phyloP scores from a whole-genome alignment of 2,797 vertebrate species.

The Anabacerthia variegaticeps region DNA sequence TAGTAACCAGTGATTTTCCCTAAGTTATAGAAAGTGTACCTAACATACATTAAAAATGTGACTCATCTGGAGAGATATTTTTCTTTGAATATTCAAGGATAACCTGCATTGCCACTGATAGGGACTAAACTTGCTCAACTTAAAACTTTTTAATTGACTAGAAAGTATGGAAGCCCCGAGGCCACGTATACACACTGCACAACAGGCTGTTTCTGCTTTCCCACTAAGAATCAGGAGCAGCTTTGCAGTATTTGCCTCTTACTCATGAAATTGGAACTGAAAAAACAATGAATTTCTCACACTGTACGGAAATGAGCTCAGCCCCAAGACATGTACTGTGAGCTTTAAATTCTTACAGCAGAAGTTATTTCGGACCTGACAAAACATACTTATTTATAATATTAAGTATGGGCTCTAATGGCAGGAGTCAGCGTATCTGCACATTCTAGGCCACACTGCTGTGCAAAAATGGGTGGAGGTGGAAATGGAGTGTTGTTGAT shows the following conservation, averaged over 20 bases:
- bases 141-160: conserved; percentile 60
- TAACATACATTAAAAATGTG: background rate
- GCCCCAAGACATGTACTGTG: conserved; percentile 9
- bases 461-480: background rate
- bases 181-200: conserved; percentile 19
- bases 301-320: conserved; percentile 57
- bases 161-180: conserved; percentile 44
- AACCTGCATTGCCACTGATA: background rate
- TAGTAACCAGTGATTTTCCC: background rate
- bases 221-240: conserved; percentile 18
- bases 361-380: conserved; percentile 19
- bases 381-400: conserved; percentile 20
- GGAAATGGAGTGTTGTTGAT: background rate
- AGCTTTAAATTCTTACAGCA: background rate
- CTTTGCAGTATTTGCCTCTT: conserved; percentile 42
- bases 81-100: background rate
- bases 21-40: background rate
- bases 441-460: background rate
- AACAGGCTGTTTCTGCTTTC: conserved; percentile 17
- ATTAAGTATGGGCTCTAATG: conserved; percentile 9
- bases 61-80: background rate
- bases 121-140: conserved; percentile 18
- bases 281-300: conserved; percentile 57
- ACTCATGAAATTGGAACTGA: conserved; percentile 37
- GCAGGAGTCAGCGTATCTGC: background rate